Conservation (phyloP, 2,113 vertebrate species). For the Trinectes maculatus region DNA sequence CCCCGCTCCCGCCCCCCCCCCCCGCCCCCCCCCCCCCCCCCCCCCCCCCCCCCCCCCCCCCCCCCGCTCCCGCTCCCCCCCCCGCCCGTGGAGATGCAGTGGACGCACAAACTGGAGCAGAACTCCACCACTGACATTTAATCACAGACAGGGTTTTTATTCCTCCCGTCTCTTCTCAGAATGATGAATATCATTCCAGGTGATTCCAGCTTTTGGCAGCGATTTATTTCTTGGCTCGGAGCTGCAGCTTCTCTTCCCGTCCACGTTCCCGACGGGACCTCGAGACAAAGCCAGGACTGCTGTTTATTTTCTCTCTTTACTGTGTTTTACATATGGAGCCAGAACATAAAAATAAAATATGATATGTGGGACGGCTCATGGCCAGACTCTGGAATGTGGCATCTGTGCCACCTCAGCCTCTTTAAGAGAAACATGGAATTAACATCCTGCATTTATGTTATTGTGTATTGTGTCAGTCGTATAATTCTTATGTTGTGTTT, state of each 20-base stretch:
- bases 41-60: slow-evolving; percentile 14
- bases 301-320: slow-evolving; percentile 51
- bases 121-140: slow-evolving; percentile 41
- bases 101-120: slow-evolving; percentile 12
- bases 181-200: slow-evolving; percentile 48
- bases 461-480: neutral
- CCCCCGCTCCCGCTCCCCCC: slow-evolving; percentile 30
- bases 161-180: slow-evolving; percentile 29
- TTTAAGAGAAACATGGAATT: neutral
- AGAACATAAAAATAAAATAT: slow-evolving; percentile 34
- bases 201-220: slow-evolving; percentile 49
- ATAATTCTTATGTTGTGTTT: no score
- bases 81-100: slow-evolving; percentile 26
- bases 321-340: slow-evolving; percentile 44
- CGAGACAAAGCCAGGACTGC: slow-evolving; percentile 47
- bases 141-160: slow-evolving; percentile 14
- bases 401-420: neutral
- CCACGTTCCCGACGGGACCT: slow-evolving; percentile 22
- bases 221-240: slow-evolving; percentile 52
- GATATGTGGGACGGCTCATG: slow-evolving; percentile 12
- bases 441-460: neutral
- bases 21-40: neutral
- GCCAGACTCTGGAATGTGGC: neutral
- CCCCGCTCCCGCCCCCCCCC: neutral
- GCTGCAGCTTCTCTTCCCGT: slow-evolving; percentile 42